Percentiles rank a stretch among this genome's conserved stretches.
Conservation (phyloP, 2,797 vertebrate genomes). For the Gastrophryne carolinensis region DNA sequence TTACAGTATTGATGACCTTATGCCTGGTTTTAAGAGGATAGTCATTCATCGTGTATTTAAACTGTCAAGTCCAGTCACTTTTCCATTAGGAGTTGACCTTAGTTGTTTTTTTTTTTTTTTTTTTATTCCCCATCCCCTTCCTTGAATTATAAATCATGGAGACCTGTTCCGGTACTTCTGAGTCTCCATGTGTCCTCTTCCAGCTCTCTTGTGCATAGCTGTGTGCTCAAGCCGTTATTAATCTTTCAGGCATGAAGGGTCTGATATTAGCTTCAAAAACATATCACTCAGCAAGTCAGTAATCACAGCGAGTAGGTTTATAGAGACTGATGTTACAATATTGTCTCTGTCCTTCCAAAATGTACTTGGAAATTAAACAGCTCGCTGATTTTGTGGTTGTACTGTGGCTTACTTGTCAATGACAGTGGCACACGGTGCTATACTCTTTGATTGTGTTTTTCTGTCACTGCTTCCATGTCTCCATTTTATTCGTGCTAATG, state of each 20-base stretch:
- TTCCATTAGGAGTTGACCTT: slow-evolving; percentile 46
- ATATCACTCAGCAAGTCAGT: neutral
- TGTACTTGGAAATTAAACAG: slow-evolving; percentile 22
- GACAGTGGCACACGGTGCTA: neutral
- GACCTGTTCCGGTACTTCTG: neutral
- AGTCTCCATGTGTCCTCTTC: neutral
- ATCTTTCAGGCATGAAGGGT: slow-evolving; percentile 66
- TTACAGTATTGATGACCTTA: slow-evolving; percentile 33
- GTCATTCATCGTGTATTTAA: slow-evolving; percentile 51
- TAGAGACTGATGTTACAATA: neutral
- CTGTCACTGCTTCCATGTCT: neutral
- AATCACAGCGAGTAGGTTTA: neutral
- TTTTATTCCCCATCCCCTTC: neutral
- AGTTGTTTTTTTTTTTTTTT: slow-evolving; percentile 10
- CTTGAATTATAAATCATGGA: slow-evolving; percentile 55
- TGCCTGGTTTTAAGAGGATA: slow-evolving; percentile 30
- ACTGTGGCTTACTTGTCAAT: neutral
- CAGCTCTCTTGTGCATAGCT: neutral
- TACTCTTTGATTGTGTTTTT: neutral
- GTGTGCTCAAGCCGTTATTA: slow-evolving; percentile 47
- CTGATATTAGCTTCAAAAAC: neutral
- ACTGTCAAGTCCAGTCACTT: slow-evolving; percentile 34
- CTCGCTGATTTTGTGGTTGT: neutral
- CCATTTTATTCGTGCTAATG: neutral
- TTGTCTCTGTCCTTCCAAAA: neutral